Conservation (phyloP, 2,888 invertebrate genomes). For the Tuberolachnus salignus region DNA sequence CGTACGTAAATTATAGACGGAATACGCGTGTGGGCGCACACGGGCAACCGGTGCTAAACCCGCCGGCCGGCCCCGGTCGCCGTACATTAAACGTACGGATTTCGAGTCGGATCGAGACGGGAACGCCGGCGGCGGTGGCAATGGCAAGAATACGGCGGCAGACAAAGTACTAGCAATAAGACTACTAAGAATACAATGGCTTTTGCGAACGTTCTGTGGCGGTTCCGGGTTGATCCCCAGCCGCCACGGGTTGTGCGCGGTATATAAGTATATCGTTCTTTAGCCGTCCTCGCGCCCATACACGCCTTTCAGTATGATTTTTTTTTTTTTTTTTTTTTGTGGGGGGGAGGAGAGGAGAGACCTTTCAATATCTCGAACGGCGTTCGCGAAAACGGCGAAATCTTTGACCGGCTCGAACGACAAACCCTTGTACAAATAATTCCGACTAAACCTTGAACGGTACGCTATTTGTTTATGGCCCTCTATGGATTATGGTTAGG, state of each 20-base stretch:
- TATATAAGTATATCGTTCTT: slow-evolving; percentile 50
- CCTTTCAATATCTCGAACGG: too few species aligned
- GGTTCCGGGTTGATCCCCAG: slow-evolving; percentile 37
- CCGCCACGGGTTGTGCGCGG: slow-evolving; percentile 13
- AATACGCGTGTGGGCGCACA: slow-evolving; percentile 2
- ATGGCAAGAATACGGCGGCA: not conserved
- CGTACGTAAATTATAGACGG: slow-evolving; percentile 24
- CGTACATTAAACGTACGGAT: slow-evolving; percentile 44
- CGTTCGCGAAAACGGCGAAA: too few species aligned
- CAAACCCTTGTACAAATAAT: too few species aligned
- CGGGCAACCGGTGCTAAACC: too few species aligned
- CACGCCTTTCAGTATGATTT: slow-evolving; percentile 28
- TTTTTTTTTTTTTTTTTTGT: too few species aligned
- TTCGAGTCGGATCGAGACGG: slow-evolving; percentile 22
- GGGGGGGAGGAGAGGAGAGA: too few species aligned
- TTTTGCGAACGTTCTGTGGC: slow-evolving; percentile 9
- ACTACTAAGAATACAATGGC: too few species aligned
- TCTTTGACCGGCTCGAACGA: too few species aligned
- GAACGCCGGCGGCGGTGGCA: not conserved
- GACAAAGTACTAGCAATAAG: slow-evolving; percentile 44
- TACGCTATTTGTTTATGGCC: too few species aligned
- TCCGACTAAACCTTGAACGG: too few species aligned
- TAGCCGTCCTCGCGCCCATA: not conserved
- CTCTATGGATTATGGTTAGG: too few species aligned
- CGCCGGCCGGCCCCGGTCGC: too few species aligned